Percentiles rank a stretch among this genome's conserved stretches.
Evolutionary conservation across 1,140 invertebrate genomes (phyloP).

Genomic region (Nephotettix cincticeps): DNA sequence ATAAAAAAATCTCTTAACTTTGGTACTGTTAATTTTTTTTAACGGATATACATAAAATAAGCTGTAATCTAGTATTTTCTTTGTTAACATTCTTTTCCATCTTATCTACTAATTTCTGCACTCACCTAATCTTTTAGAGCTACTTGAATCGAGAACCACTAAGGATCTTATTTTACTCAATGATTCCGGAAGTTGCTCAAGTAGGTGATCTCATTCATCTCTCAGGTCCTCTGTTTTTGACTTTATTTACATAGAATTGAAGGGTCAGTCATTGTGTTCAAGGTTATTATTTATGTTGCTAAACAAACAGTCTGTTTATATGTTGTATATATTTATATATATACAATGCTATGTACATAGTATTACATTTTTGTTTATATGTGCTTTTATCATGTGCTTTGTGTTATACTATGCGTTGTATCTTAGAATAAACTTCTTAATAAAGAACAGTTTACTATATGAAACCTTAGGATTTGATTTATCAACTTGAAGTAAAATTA

Average conservation of each 20-base stretch:
- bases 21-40: neutral
- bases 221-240: constrained; percentile 14
- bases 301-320: constrained; percentile 8
- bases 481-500: no score
- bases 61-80: neutral
- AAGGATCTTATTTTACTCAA: neutral
- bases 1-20: neutral
- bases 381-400: constrained; percentile 10
- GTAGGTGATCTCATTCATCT: constrained; percentile 1
- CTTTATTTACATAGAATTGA: neutral
- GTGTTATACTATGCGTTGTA: constrained; percentile 19
- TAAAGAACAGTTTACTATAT: no score
- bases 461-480: no score
- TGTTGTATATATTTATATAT: neutral
- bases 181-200: constrained; percentile 11
- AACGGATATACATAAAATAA: neutral
- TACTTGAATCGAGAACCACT: neutral
- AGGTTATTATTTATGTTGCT: constrained; percentile 13
- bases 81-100: neutral
- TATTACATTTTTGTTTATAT: constrained; percentile 17
- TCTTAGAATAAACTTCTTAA: constrained; percentile 7
- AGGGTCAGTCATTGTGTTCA: constrained; percentile 19
- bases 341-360: neutral
- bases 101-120: neutral
- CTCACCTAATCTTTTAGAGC: neutral